These are phyloP conservation scores for Oreonectes daqikongensis DNA, from an alignment of 2,797 vertebrate species.

Conservation along the genomic window DNA sequence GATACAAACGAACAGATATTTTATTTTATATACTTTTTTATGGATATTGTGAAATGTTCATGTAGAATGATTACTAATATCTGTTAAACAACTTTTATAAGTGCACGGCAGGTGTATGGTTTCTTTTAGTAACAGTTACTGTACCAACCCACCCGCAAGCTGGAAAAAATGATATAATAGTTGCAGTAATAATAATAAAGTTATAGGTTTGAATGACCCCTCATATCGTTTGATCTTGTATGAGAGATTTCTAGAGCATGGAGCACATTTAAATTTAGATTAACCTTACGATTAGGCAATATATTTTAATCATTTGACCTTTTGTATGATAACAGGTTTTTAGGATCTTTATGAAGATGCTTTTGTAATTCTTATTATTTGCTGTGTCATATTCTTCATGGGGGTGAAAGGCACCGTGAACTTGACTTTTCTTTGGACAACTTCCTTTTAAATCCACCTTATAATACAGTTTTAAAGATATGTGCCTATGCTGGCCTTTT, in stretches of 20 bases:
- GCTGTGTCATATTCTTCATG: background rate
- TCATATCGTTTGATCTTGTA: background rate
- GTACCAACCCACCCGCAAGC: background rate
- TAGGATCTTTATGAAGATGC: background rate
- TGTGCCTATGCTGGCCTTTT: background rate
- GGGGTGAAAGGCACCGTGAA: background rate
- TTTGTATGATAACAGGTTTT: background rate
- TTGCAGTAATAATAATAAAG: background rate
- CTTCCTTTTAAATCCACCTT: background rate
- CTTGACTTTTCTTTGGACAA: background rate
- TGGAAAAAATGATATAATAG: background rate
- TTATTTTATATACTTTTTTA: background rate
- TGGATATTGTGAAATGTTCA: background rate
- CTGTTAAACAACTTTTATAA: background rate
- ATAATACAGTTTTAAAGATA: background rate
- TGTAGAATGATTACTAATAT: background rate
- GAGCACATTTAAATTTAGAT: background rate
- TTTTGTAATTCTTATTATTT: background rate
- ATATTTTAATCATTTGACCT: slow-evolving; percentile 1
- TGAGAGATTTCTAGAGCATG: background rate
- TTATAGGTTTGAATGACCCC: no score
- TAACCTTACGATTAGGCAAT: background rate
- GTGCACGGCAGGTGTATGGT: slow-evolving; percentile 9
- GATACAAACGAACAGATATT: background rate
- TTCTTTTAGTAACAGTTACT: background rate